Evolutionary conservation across 2,113 vertebrate genomes (phyloP).

Genomic region (Urocitellus parryii): DNA sequence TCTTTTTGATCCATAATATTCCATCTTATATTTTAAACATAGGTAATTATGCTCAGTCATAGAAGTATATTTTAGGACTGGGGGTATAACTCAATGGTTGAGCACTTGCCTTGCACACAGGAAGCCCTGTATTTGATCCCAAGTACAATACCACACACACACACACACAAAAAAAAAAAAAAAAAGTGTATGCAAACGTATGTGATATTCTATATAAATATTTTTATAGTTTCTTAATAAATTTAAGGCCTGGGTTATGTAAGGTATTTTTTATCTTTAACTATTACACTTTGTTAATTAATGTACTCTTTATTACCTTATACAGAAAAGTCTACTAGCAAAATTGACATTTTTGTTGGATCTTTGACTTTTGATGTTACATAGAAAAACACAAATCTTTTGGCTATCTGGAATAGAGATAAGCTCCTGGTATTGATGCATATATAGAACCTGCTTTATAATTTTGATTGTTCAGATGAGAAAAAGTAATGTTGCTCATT

Average conservation of each 20-base stretch:
- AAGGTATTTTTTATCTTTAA: background rate
- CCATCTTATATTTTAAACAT: background rate
- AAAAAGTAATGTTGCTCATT: background rate
- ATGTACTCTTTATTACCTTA: background rate
- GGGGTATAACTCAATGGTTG: too few species aligned
- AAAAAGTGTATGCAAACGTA: background rate
- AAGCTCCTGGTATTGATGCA: background rate
- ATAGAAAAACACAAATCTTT: background rate
- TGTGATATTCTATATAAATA: background rate
- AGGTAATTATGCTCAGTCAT: background rate
- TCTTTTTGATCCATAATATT: background rate
- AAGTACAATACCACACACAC: too few species aligned
- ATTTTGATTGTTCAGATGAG: background rate
- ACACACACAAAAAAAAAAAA: too few species aligned
- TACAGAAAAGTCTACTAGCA: background rate
- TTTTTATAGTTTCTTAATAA: background rate
- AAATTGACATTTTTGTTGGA: background rate
- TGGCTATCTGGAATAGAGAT: background rate
- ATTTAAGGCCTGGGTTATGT: background rate
- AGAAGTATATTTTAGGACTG: background rate
- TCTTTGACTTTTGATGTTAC: background rate
- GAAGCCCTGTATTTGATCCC: too few species aligned
- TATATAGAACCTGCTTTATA: background rate
- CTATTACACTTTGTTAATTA: background rate
- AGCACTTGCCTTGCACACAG: too few species aligned